phyloP scores from a whole-genome alignment of 2,113 vertebrate genomes.

The Pungitius pungitius region DNA sequence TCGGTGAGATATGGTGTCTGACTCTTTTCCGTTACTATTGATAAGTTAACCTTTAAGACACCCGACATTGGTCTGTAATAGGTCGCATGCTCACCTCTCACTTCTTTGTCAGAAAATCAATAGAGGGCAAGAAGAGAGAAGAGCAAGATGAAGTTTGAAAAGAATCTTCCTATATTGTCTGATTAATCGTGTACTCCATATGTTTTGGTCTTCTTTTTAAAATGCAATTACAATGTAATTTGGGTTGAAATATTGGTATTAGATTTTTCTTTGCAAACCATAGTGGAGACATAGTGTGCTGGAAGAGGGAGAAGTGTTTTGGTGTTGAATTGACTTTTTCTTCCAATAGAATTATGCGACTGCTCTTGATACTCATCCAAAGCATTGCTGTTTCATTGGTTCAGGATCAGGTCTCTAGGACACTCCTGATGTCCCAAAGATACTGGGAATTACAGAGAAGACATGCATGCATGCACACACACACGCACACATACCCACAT shows the following conservation, averaged over 20 bases:
- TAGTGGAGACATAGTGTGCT: slow-evolving; percentile 18
- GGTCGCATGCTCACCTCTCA: slow-evolving; percentile 50
- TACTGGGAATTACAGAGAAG: slow-evolving; percentile 25
- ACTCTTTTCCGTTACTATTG: slow-evolving; percentile 65
- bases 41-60: slow-evolving; percentile 72
- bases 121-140: slow-evolving; percentile 48
- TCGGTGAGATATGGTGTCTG: slow-evolving; percentile 33
- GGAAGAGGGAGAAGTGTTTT: slow-evolving; percentile 48
- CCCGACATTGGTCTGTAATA: slow-evolving; percentile 59
- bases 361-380: slow-evolving; percentile 54
- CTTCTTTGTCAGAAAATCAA: slow-evolving; percentile 67
- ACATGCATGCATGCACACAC: slow-evolving; percentile 3
- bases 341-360: slow-evolving; percentile 61
- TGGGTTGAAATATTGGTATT: not conserved
- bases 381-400: slow-evolving; percentile 70
- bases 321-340: slow-evolving; percentile 68
- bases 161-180: slow-evolving; percentile 31
- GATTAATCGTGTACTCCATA: slow-evolving; percentile 13
- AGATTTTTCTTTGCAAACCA: not conserved
- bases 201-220: not conserved
- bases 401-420: slow-evolving; percentile 59
- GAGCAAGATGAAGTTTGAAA: slow-evolving; percentile 45
- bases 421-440: slow-evolving; percentile 33
- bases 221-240: not conserved
- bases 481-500: not conserved